Percentiles rank a stretch among this genome's conserved stretches.
These are phyloP conservation scores for Galendromus occidentalis DNA, from an alignment of 1,140 invertebrate genomes.

Conservation along the genomic window DNA sequence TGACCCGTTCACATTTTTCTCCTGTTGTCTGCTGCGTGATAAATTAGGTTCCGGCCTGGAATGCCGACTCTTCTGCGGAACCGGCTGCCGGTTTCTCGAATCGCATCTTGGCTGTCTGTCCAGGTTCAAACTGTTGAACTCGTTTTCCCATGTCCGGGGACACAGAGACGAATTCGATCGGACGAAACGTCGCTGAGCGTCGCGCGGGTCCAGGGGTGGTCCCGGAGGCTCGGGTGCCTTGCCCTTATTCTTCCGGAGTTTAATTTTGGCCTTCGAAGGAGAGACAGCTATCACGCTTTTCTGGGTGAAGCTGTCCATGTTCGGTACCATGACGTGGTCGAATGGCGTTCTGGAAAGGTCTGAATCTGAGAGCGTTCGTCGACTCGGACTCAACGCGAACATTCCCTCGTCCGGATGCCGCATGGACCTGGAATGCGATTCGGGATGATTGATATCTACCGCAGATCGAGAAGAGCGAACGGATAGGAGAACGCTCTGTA, in stretches of 20 bases:
- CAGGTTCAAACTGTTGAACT: neutral
- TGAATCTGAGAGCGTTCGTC: neutral
- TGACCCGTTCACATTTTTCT: neutral
- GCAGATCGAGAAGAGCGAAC: too few relatives aligned
- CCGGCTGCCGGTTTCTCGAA: neutral
- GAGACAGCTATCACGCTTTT: constrained; percentile 7
- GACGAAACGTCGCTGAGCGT: neutral
- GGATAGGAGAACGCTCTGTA: too few relatives aligned
- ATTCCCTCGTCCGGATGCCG: neutral
- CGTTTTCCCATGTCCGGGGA: neutral
- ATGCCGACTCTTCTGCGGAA: neutral
- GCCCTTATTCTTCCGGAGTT: constrained; percentile 1
- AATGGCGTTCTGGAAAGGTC: neutral
- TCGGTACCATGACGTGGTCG: neutral
- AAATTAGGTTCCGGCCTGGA: neutral
- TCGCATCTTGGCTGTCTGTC: neutral
- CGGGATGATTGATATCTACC: too few relatives aligned
- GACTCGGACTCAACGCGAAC: neutral
- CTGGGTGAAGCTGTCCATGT: neutral
- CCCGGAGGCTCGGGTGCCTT: neutral
- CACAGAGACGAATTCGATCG: neutral
- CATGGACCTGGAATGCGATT: constrained; percentile 3
- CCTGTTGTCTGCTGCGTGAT: neutral
- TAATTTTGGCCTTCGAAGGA: constrained; percentile 7
- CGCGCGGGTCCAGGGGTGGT: neutral